phyloP scores from a whole-genome alignment of 2,113 vertebrate species.

The Hemiprocne comata region DNA sequence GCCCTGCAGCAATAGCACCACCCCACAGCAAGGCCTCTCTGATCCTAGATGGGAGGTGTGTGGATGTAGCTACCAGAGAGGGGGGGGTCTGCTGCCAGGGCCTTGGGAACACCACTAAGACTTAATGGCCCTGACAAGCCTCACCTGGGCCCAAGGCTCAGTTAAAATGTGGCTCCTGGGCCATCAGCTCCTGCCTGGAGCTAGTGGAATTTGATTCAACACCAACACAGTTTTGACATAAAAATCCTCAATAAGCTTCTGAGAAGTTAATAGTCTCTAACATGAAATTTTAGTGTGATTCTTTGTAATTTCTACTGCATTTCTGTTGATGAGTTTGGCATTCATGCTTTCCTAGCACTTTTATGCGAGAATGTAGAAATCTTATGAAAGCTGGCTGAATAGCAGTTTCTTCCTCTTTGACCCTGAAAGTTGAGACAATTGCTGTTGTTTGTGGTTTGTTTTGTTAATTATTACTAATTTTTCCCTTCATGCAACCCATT shows the following conservation, averaged over 20 bases:
- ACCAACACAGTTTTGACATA: background rate
- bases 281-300: background rate
- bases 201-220: background rate
- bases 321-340: background rate
- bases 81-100: background rate
- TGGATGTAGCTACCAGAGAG: background rate
- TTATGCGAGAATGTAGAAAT: background rate
- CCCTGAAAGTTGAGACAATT: background rate
- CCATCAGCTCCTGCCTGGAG: background rate
- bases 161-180: background rate
- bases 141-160: background rate
- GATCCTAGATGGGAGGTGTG: background rate
- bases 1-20: background rate
- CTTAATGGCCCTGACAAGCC: background rate
- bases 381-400: background rate
- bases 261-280: background rate
- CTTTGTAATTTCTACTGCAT: background rate
- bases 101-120: background rate
- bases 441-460: background rate
- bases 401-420: background rate
- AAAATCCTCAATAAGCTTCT: background rate
- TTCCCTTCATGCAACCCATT: background rate
- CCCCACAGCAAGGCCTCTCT: too few species aligned
- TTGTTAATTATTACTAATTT: too few species aligned
- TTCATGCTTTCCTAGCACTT: background rate